Conservation (phyloP, 1,140 invertebrate genomes). For the Orius insidiosus region DNA sequence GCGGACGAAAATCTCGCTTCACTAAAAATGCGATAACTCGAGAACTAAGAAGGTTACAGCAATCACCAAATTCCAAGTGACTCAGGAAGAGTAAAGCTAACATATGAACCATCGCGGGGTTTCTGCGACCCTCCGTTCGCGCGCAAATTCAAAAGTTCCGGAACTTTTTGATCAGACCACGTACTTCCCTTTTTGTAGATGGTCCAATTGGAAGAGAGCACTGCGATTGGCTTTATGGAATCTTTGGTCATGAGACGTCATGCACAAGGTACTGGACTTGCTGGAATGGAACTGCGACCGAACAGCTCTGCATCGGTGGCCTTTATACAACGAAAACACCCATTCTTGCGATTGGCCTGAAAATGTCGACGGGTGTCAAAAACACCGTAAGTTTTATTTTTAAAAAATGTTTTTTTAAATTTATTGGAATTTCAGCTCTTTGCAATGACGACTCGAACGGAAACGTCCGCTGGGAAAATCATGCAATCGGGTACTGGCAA, state of each 20-base stretch:
- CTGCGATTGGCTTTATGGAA: constrained; percentile 83
- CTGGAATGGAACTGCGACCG: constrained; percentile 83
- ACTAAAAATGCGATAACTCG: too few species aligned
- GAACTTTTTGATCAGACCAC: too few species aligned
- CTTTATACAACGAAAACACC: constrained; percentile 77
- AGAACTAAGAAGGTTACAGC: too few species aligned
- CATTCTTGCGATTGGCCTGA: constrained; percentile 87
- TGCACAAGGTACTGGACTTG: constrained; percentile 88
- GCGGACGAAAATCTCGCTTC: too few species aligned
- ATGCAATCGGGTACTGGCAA: constrained; percentile 83
- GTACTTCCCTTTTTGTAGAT: constrained; percentile 36
- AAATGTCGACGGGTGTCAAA: constrained; percentile 79
- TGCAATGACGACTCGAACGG: constrained; percentile 78
- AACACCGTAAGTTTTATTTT: constrained; percentile 59
- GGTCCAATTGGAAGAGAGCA: constrained; percentile 67
- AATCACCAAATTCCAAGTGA: too few species aligned
- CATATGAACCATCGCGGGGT: too few species aligned
- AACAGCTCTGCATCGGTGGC: constrained; percentile 83
- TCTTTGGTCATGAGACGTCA: constrained; percentile 81
- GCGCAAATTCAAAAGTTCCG: too few species aligned
- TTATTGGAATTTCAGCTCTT: constrained; percentile 43
- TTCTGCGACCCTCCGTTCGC: too few species aligned
- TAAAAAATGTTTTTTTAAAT: constrained; percentile 16
- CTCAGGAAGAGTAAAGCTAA: too few species aligned
- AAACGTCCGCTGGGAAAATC: constrained; percentile 64